These are phyloP conservation scores for Mormyrus proboscirostris DNA, from an alignment of 2,797 vertebrate genomes.

Conservation along the genomic window DNA sequence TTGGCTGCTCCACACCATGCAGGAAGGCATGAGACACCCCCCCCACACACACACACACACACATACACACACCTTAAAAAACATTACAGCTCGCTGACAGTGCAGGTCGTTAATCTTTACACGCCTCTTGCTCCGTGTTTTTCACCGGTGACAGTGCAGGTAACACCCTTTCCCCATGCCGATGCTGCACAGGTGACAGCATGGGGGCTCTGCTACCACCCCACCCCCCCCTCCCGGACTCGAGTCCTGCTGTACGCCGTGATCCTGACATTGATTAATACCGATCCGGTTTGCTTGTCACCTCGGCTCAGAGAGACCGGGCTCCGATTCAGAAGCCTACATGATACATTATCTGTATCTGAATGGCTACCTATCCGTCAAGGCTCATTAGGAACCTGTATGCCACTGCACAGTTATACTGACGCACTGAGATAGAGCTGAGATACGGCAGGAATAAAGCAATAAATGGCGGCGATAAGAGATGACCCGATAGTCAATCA, in stretches of 20 bases:
- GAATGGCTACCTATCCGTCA: conserved; percentile 34
- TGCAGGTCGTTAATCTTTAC: conserved; percentile 9
- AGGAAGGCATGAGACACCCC: neutral
- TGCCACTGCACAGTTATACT: conserved; percentile 31
- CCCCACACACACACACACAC: neutral
- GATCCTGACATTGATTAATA: neutral
- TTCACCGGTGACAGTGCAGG: neutral
- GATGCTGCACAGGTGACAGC: neutral
- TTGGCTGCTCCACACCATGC: neutral
- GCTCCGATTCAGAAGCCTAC: conserved; percentile 47
- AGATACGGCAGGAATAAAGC: conserved; percentile 39
- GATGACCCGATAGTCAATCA: conserved; percentile 35
- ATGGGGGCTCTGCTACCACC: neutral
- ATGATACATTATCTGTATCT: conserved; percentile 56
- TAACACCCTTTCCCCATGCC: neutral
- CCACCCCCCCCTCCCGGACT: neutral
- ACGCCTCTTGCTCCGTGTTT: neutral
- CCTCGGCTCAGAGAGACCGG: neutral
- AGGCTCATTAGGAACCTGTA: conserved; percentile 34
- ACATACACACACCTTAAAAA: neutral
- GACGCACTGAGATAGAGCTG: conserved; percentile 23
- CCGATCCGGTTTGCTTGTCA: neutral
- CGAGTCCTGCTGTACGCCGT: too few species aligned
- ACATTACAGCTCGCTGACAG: neutral
- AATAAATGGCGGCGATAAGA: conserved; percentile 40